Percentiles rank a stretch among this genome's conserved stretches.
These are phyloP conservation scores for Sturnira hondurensis DNA, from an alignment of 2,113 vertebrate genomes.

Conservation along the genomic window DNA sequence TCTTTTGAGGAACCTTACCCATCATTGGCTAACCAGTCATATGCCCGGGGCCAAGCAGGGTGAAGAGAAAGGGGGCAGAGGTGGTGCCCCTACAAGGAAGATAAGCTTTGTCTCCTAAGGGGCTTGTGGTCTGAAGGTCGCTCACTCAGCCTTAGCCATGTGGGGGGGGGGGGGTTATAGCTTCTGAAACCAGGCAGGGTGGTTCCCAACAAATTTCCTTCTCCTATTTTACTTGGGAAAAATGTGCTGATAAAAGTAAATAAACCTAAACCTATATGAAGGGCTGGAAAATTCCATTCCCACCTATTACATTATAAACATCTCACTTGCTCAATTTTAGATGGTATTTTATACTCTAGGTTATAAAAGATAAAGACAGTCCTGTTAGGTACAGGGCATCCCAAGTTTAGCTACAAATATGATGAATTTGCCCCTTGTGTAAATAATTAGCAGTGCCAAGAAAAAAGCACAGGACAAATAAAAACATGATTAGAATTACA, in stretches of 20 bases:
- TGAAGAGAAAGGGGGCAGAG: too few species aligned
- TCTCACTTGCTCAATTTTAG: neutral
- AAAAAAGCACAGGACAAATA: neutral
- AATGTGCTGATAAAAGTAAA: constrained; percentile 10
- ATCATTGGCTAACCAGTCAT: too few species aligned
- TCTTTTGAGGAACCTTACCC: too few species aligned
- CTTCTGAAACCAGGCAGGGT: too few species aligned
- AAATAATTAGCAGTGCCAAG: neutral
- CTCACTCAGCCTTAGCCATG: too few species aligned
- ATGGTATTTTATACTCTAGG: neutral
- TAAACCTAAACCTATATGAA: neutral
- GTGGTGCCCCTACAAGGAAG: too few species aligned
- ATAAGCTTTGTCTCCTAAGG: too few species aligned
- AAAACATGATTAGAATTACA: constrained; percentile 11
- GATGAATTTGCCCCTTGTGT: constrained; percentile 1
- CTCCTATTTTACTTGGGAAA: neutral
- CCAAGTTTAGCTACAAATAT: neutral
- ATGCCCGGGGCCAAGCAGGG: too few species aligned
- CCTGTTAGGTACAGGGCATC: neutral
- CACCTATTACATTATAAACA: neutral
- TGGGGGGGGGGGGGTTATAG: too few species aligned
- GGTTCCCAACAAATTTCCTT: neutral
- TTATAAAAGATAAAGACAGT: neutral
- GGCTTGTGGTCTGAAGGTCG: too few species aligned
- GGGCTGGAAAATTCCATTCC: neutral